Evolutionary conservation across 2,888 invertebrate species (phyloP), one percentile per base, ranked within the genome.

Genomic region (Glyphotaelius pellucidus): DNA sequence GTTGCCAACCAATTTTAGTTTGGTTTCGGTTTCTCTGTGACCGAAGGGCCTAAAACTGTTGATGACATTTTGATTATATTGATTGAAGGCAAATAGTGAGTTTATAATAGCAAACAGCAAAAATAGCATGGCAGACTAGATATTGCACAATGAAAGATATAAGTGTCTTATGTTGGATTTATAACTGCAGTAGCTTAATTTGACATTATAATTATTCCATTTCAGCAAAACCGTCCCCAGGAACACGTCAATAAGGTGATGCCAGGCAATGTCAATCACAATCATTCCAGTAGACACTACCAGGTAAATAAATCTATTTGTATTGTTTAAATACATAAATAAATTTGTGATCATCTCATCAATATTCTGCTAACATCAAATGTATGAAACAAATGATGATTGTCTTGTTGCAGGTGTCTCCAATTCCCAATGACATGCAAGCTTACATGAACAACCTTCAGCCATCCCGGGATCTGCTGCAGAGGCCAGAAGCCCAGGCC

Each of bases 401-500:
- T 85, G 84, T 38, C 4, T 42, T 42, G 31, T 94, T 94, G 92
- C 94, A 94, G 90, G 94, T 94, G 14, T 95, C 95, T 35, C 95
- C 95, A n/a, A 94, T 94, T 3, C 94, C 95, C 1, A 95, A 94
- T 83, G 93, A 95, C 42, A 94, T 96, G 92, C 95, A 95, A 93
- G 94, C 95, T 95, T 94, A 96, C 95, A 94, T 96, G 94, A 95
- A 95, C 94, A 95, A 95, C 94, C 94, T 95, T 94, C 95, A 95
- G 94, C 95, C 96, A 94, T 96, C 97, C 94, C 95, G 97, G 88
- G 98, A 98, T 93, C 95, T 98, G 93, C 94, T 98, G 92, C 97
- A 97, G 94, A 95, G 98, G 93, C 98, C 98, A 0, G 98, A 98
- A 94, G 97, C 98, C 25, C 97, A 98, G 95, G 97, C 98, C 88